These are phyloP conservation scores for Ceratina australensis DNA, from an alignment of 1,140 invertebrate species.

Conservation along the genomic window DNA sequence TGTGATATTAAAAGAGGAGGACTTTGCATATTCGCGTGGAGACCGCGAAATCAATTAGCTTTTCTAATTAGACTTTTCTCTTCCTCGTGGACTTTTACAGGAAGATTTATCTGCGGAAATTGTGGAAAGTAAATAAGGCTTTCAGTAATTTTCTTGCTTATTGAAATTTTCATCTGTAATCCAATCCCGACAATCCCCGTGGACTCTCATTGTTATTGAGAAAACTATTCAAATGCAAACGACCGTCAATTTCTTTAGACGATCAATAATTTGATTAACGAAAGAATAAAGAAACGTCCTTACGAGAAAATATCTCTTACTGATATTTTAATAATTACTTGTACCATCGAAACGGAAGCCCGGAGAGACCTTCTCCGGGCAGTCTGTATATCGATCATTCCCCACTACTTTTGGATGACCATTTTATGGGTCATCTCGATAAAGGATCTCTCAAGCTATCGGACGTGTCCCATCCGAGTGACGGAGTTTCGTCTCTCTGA, in stretches of 20 bases:
- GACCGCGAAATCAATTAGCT: slow-evolving; percentile 19
- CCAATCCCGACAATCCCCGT: too few species aligned
- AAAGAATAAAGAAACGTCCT: too few species aligned
- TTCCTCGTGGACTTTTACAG: background rate
- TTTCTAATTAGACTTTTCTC: slow-evolving; percentile 1
- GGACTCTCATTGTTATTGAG: background rate
- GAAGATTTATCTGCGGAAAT: background rate
- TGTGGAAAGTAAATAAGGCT: background rate
- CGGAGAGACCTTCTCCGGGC: background rate
- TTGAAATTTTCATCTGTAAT: background rate
- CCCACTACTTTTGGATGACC: background rate
- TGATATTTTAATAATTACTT: too few species aligned
- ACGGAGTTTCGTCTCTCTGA: background rate
- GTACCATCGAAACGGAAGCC: too few species aligned
- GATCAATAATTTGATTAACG: too few species aligned
- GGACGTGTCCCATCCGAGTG: slow-evolving; percentile 16
- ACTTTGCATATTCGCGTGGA: too few species aligned
- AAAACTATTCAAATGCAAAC: background rate
- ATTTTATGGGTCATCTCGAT: slow-evolving; percentile 7
- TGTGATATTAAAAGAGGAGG: too few species aligned
- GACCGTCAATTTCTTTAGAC: background rate
- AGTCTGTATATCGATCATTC: slow-evolving; percentile 3
- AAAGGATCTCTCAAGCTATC: background rate
- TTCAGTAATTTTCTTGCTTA: background rate
- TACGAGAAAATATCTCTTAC: too few species aligned